These are phyloP conservation scores for Epizoanthus stellaris DNA, from an alignment of 92 coral and sea anemone genomes.

Conservation along the genomic window DNA sequence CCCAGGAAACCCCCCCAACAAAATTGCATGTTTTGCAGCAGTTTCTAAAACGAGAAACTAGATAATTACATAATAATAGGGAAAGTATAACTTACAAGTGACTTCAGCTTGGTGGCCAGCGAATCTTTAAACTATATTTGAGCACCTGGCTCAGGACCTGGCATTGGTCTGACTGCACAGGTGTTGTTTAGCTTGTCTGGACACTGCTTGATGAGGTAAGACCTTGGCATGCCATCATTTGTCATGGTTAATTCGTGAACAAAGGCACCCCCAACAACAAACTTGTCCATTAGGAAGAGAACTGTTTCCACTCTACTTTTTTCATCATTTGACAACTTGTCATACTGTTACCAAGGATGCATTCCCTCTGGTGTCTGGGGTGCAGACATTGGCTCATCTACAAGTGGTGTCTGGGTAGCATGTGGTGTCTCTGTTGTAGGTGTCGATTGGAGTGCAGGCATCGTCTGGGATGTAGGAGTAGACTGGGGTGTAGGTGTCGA, in stretches of 20 bases:
- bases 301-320: slow-evolving; percentile 31
- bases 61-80: not conserved
- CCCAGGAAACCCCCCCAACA: too few species aligned
- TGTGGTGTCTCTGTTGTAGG: too few species aligned
- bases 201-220: too few species aligned
- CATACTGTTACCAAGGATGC: not conserved
- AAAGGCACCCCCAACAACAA: slow-evolving; percentile 20
- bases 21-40: too few species aligned
- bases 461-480: too few species aligned
- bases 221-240: slow-evolving; percentile 31
- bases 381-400: too few species aligned
- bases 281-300: slow-evolving; percentile 15
- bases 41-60: too few species aligned
- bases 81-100: slow-evolving; percentile 5
- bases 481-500: slow-evolving; percentile 10
- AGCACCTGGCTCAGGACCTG: slow-evolving; percentile 53
- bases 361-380: too few species aligned
- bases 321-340: not conserved
- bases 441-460: too few species aligned
- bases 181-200: too few species aligned
- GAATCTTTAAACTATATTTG: slow-evolving; percentile 32
- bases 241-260: slow-evolving; percentile 27
- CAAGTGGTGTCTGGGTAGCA: too few species aligned
- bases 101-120: slow-evolving; percentile 2
- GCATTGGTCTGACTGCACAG: slow-evolving; percentile 15